Evolutionary conservation across 2,797 vertebrate species (phyloP), one percentile per base, ranked within the genome.

Genomic region (Vireo griseus): DNA sequence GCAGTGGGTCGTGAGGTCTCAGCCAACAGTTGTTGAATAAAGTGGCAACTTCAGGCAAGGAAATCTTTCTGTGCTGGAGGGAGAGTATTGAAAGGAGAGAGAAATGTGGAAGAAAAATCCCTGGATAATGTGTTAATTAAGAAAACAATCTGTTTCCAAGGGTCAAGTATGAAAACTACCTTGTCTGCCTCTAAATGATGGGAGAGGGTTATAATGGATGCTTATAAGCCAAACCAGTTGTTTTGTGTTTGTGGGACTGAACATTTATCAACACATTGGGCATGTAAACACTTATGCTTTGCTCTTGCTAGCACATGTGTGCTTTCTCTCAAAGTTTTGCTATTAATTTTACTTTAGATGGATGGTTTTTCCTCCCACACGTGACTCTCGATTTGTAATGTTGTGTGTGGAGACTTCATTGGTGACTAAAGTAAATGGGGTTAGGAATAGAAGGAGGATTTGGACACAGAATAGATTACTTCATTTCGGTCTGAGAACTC

Each of bases 271-370:
- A 25, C 28, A 65, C 37, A 20, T 88, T 90, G 93, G 81, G 94
- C 67, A 61, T 55, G 33, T 57, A 84, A 73, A 79, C 59, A 78
- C 44, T 94, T 73, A 11, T 42, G 45, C 39, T 68, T 95, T 87
- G 85, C 65, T 95, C 72, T 73, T 55, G 84, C 45, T 96, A 92
- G 80, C 11, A 1, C 29, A 66, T 62, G 22, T 72, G 62, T 94
- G 67, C 63, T 88, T 82, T 88, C 77, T 92, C 79, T 91, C 65
- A 35, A 88, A 94, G 76, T 97, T 94, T 94, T 72, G 54, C 84
- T 86, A 20, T 95, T 97, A 92, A 91, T 96, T 97, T 97, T 95
- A 77, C 62, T 96, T 90, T 33, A 95, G 62, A 94, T 90, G 72
- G 71, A 80, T 83, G 65, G 3, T 37, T 66, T 88, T 84, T 92